Percentiles rank a stretch among this genome's conserved stretches.
phyloP scores from a whole-genome alignment of 2,888 invertebrate species.

The Smittia aterrima region DNA sequence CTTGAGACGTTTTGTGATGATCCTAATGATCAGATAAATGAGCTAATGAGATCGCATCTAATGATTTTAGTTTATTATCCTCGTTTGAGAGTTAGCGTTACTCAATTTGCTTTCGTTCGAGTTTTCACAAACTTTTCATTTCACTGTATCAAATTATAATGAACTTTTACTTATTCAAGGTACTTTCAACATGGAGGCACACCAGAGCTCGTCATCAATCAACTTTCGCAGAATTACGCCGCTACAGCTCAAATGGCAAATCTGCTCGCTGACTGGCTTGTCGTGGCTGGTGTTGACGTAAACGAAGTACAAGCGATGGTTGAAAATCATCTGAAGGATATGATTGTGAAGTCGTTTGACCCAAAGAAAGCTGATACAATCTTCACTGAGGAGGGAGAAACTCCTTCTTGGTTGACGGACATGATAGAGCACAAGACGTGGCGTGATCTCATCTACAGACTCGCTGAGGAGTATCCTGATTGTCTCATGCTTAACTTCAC shows the following conservation, averaged over 20 bases:
- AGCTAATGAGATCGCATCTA: no score
- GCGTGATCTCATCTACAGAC: constrained; percentile 91
- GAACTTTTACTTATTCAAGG: no score
- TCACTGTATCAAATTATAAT: no score
- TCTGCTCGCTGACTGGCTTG: constrained; percentile 93
- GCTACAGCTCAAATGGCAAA: constrained; percentile 97
- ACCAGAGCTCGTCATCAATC: constrained; percentile 93
- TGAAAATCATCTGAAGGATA: constrained; percentile 93
- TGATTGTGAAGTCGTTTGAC: constrained; percentile 96
- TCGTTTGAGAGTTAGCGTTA: no score
- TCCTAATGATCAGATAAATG: no score
- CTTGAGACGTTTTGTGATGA: no score
- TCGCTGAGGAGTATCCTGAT: constrained; percentile 97
- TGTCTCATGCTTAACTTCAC: constrained; percentile 98
- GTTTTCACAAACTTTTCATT: no score
- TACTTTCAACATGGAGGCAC: constrained; percentile 92
- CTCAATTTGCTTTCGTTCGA: no score
- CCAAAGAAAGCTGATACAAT: constrained; percentile 98
- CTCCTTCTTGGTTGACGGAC: constrained; percentile 96
- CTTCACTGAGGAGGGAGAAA: constrained; percentile 96
- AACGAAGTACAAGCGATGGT: constrained; percentile 96
- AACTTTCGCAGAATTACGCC: constrained; percentile 90
- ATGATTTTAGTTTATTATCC: no score
- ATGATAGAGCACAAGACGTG: constrained; percentile 90
- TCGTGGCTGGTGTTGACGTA: constrained; percentile 83